Evolutionary conservation across 2,888 invertebrate species (phyloP).

Genomic region (Zeuzera pyrina): DNA sequence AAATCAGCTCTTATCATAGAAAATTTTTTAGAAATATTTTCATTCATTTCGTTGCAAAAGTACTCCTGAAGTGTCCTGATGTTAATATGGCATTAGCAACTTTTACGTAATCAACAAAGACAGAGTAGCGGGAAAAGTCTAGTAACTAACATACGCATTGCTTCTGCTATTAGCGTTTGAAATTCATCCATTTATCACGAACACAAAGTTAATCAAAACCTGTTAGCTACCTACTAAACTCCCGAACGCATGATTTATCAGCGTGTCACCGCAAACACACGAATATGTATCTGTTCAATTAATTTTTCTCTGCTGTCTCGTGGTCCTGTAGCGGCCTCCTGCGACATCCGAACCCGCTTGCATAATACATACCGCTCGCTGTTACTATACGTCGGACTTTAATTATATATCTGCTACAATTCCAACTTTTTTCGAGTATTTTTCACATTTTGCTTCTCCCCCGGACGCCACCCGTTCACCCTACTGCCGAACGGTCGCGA

Average conservation of each 20-base stretch:
- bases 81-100: too few relatives aligned
- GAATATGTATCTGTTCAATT: conserved; percentile 31
- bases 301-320: conserved; percentile 35
- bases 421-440: conserved; percentile 74
- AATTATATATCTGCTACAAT: conserved; percentile 74
- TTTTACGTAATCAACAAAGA: too few relatives aligned
- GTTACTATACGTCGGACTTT: conserved; percentile 66
- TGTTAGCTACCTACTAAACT: conserved; percentile 20
- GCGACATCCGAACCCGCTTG: conserved; percentile 57
- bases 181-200: too few relatives aligned
- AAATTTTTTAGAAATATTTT: too few relatives aligned
- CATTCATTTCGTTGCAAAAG: too few relatives aligned
- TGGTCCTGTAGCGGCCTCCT: conserved; percentile 24
- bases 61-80: too few relatives aligned
- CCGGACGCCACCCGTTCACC: conserved; percentile 33
- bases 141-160: too few relatives aligned
- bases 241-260: conserved; percentile 22
- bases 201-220: conserved; percentile 8
- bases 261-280: conserved; percentile 11
- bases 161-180: too few relatives aligned
- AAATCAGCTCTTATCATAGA: too few relatives aligned
- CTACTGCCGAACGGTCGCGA: conserved; percentile 56
- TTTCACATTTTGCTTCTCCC: conserved; percentile 68
- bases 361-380: conserved; percentile 68
- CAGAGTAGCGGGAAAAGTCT: too few relatives aligned